These are phyloP conservation scores for Drosophila meridionalis DNA, from an alignment of 2,888 invertebrate species.

Conservation along the genomic window DNA sequence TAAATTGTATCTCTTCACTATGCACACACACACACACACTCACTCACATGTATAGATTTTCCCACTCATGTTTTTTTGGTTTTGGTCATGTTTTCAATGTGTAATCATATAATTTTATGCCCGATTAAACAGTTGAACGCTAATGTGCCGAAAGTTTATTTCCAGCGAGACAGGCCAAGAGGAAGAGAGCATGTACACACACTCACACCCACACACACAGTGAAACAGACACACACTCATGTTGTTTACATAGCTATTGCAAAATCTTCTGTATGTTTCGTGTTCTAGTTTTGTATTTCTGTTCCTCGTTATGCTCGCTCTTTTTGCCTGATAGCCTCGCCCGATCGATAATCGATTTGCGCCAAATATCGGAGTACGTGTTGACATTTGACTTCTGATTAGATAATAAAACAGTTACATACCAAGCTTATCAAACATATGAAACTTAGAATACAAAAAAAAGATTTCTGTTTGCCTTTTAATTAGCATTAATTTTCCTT, in stretches of 20 bases:
- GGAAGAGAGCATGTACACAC: slow-evolving; percentile 9
- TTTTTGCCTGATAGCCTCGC: slow-evolving; percentile 27
- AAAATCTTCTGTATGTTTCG: slow-evolving; percentile 53
- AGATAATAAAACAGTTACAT: slow-evolving; percentile 36
- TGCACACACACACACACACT: slow-evolving; percentile 2
- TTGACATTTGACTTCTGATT: slow-evolving; percentile 34
- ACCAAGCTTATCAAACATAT: slow-evolving; percentile 43
- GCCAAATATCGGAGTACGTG: slow-evolving; percentile 20
- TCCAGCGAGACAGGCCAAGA: slow-evolving; percentile 50
- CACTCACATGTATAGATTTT: slow-evolving; percentile 9
- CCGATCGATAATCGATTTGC: slow-evolving; percentile 66
- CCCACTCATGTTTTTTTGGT: slow-evolving; percentile 22
- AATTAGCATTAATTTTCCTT: slow-evolving; percentile 39
- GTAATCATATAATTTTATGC: slow-evolving; percentile 69
- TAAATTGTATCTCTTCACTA: slow-evolving; percentile 9
- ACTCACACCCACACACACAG: slow-evolving; percentile 1
- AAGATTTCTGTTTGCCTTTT: slow-evolving; percentile 14
- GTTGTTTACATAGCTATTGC: slow-evolving; percentile 45
- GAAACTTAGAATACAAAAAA: not conserved
- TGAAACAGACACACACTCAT: slow-evolving; percentile 2
- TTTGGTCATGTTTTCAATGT: slow-evolving; percentile 46
- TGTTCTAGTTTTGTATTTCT: slow-evolving; percentile 50
- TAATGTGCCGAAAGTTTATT: slow-evolving; percentile 71
- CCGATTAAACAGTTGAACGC: slow-evolving; percentile 68
- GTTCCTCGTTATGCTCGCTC: slow-evolving; percentile 15